phyloP scores from a whole-genome alignment of 2,797 vertebrate genomes.

The Otolemur crassicaudatus region DNA sequence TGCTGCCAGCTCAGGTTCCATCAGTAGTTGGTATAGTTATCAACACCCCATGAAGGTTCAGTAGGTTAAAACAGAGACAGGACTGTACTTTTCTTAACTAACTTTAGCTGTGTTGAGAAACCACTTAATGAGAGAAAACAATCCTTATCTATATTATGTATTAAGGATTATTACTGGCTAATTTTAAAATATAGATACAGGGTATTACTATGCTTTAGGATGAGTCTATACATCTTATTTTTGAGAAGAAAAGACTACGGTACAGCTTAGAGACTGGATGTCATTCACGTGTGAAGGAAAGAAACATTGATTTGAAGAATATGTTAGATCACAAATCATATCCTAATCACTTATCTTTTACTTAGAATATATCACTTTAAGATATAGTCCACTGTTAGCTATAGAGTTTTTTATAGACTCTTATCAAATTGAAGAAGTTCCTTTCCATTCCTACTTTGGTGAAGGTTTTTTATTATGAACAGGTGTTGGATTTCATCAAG shows the following conservation, averaged over 20 bases:
- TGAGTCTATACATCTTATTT: background rate
- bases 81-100: background rate
- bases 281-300: background rate
- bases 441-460: background rate
- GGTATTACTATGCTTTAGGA: no score
- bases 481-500: background rate
- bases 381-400: background rate
- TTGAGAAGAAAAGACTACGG: background rate
- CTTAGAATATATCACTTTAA: background rate
- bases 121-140: background rate
- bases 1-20: background rate
- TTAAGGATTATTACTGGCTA: no score
- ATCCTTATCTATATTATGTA: background rate
- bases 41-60: background rate
- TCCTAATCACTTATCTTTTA: background rate
- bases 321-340: background rate
- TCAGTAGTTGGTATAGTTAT: background rate
- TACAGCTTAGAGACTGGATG: background rate
- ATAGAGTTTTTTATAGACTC: background rate
- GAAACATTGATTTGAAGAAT: background rate
- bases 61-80: constrained; percentile 51
- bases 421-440: background rate
- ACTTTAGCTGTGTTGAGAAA: background rate
- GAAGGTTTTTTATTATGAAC: background rate
- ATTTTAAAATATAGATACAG: no score